phyloP scores from a whole-genome alignment of 2,113 vertebrate genomes.

The Mesembrinibis cayennensis region DNA sequence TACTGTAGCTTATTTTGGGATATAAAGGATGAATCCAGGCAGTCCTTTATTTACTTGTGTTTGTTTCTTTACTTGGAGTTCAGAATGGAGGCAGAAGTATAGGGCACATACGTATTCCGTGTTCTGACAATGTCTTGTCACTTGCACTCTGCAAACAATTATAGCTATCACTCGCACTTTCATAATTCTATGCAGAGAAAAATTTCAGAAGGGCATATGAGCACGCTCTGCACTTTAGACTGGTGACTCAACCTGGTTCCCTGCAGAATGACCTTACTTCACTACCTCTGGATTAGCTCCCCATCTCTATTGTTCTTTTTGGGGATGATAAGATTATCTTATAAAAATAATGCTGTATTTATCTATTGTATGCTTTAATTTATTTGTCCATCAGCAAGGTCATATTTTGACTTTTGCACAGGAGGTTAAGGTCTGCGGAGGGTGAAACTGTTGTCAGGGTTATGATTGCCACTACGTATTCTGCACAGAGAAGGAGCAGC shows the following conservation, averaged over 20 bases:
- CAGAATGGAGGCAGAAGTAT: background rate
- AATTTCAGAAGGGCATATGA: background rate
- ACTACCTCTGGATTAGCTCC: background rate
- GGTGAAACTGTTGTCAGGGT: background rate
- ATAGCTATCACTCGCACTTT: background rate
- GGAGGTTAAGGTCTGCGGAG: background rate
- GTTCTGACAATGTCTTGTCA: background rate
- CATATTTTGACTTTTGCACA: background rate
- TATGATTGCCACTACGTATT: background rate
- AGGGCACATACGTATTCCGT: background rate
- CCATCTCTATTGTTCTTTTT: background rate
- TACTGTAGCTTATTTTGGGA: background rate
- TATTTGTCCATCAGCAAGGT: background rate
- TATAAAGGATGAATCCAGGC: background rate
- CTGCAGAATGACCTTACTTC: background rate
- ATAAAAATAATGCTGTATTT: background rate
- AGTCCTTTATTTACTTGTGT: background rate
- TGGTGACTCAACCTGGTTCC: background rate
- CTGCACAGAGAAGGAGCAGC: background rate
- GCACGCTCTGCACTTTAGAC: background rate
- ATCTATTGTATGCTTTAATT: background rate
- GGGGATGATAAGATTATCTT: slow-evolving; percentile 7
- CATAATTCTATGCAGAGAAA: background rate
- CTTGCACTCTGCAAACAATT: background rate
- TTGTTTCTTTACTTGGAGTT: background rate